A percentile compares a stretch with the other conserved stretches of the same genome.
phyloP scores from a whole-genome alignment of 2,113 vertebrate genomes.

The Pungitius pungitius region DNA sequence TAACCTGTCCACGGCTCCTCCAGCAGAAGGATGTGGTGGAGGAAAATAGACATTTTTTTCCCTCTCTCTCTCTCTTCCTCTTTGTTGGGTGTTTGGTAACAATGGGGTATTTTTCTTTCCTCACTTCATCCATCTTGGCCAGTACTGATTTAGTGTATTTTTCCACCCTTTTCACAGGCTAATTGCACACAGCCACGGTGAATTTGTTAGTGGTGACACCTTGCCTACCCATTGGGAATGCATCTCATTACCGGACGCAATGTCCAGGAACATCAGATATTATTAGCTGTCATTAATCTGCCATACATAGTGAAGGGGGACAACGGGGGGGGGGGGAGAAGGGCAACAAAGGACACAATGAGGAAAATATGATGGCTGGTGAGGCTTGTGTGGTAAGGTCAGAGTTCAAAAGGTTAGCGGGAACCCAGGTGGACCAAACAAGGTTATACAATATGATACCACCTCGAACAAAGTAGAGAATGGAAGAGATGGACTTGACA shows the following conservation, averaged over 20 bases:
- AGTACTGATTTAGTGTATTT: conserved; percentile 90
- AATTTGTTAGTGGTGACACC: conserved; percentile 99
- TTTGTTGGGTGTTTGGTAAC: conserved; percentile 78
- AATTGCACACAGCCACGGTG: conserved; percentile 90
- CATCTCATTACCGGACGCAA: conserved; percentile 95
- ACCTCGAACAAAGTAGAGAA: background rate
- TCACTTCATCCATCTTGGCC: conserved; percentile 88
- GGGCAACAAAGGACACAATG: conserved; percentile 80
- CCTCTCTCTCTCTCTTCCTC: conserved; percentile 50
- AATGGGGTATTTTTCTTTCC: conserved; percentile 83
- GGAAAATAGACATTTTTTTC: conserved; percentile 84
- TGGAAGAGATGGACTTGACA: background rate
- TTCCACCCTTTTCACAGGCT: conserved; percentile 93
- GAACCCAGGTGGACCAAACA: conserved; percentile 43
- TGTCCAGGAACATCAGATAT: conserved; percentile 99
- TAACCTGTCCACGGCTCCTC: conserved; percentile 95
- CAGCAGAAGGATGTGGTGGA: conserved; percentile 89
- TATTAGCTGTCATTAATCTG: conserved; percentile 99
- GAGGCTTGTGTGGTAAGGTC: conserved; percentile 78
- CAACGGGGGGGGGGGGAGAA: conserved; percentile 50
- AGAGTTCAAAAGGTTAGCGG: conserved; percentile 79
- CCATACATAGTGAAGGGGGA: conserved; percentile 83
- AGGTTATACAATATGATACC: conserved; percentile 38
- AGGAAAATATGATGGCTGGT: conserved; percentile 83
- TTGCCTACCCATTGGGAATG: conserved; percentile 93